Percentiles rank a stretch among this genome's conserved stretches.
Conservation (phyloP, 1,140 invertebrate genomes). For the Drosophila hydei region DNA sequence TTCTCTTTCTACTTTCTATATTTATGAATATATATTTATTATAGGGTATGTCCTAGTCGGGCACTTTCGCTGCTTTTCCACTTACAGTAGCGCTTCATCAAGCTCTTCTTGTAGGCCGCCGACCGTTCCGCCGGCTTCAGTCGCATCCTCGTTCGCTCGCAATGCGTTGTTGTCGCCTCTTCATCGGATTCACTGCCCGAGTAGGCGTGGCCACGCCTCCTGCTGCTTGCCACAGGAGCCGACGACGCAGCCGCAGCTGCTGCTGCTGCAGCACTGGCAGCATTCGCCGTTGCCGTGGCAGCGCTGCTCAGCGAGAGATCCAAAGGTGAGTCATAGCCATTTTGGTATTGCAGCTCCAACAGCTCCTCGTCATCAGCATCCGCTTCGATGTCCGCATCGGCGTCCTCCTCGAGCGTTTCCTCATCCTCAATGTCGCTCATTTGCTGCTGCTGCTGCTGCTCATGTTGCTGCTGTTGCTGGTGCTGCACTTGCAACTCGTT, state of each 20-base stretch:
- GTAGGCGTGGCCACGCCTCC: slow-evolving; percentile 85
- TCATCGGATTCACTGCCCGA: slow-evolving; percentile 91
- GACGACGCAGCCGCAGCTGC: slow-evolving; percentile 24
- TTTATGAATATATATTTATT: not conserved
- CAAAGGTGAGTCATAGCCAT: slow-evolving; percentile 85
- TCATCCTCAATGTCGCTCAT: slow-evolving; percentile 75
- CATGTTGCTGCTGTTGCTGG: slow-evolving; percentile 23
- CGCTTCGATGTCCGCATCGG: slow-evolving; percentile 63
- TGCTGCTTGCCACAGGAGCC: slow-evolving; percentile 33
- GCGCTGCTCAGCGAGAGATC: slow-evolving; percentile 86
- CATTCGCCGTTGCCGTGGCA: slow-evolving; percentile 27
- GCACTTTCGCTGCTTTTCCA: slow-evolving; percentile 59
- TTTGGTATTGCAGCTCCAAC: slow-evolving; percentile 63
- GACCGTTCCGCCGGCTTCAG: slow-evolving; percentile 85
- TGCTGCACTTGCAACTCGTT: slow-evolving; percentile 41
- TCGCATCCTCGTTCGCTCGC: slow-evolving; percentile 70
- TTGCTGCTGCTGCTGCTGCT: slow-evolving; percentile 32
- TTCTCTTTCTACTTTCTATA: no score
- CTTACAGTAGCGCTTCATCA: slow-evolving; percentile 96
- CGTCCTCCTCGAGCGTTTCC: slow-evolving; percentile 65
- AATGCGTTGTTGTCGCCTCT: slow-evolving; percentile 88
- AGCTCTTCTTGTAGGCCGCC: slow-evolving; percentile 94
- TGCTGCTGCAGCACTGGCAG: slow-evolving; percentile 16
- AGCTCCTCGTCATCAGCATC: slow-evolving; percentile 64
- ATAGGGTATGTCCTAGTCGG: not conserved